Evolutionary conservation across 2,113 vertebrate genomes (phyloP), one percentile per base, ranked within the genome.

Genomic region (Nycticebus coucang): DNA sequence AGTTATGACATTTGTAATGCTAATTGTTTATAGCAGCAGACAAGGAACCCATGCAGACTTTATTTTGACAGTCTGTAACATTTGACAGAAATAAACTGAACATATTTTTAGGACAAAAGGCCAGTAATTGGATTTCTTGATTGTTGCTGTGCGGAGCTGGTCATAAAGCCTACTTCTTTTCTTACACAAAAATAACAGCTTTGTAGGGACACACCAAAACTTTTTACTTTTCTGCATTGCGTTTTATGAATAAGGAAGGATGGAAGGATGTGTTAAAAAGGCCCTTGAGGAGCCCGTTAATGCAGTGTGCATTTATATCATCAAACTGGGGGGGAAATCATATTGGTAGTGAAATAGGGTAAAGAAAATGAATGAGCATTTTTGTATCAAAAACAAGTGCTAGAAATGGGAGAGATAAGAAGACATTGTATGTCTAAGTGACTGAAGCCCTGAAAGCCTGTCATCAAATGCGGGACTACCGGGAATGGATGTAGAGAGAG

Each of bases 21-120:
- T 91, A 66, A 86, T 91, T 66, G 94, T 90, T 96, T 60, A 41
- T 71, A 95, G 79, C 50, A 88, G 93, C 87, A 66, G 79, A 92
- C 33, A 91, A 75, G 80, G 64, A 97, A 90, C 28, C 45, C 53
- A 19, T 35, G 57, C 59, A 94, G 94, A 85, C 68, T 94, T 89
- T 59, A 69, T 92, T 95, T 82, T 77, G 30, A 91, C 74, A 68
- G 71, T 64, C 87, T 72, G 77, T 83, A 96, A 75, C 78, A 72
- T 91, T 89, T 66, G 74, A 84, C 45, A 80, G 93, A 85, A 89
- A 91, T 88, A 64, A 86, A 41, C 45, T 26, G 37, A 68, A 78
- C 6, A 75, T 15, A 50, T 66, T 89, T 94, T 86, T 33, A 64
- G 35, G 57, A 45, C 7, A 33, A 55, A 94, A 88, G 24, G 53